These are phyloP conservation scores for Chrysopa pallens DNA, from an alignment of 1,140 invertebrate species.

Conservation along the genomic window DNA sequence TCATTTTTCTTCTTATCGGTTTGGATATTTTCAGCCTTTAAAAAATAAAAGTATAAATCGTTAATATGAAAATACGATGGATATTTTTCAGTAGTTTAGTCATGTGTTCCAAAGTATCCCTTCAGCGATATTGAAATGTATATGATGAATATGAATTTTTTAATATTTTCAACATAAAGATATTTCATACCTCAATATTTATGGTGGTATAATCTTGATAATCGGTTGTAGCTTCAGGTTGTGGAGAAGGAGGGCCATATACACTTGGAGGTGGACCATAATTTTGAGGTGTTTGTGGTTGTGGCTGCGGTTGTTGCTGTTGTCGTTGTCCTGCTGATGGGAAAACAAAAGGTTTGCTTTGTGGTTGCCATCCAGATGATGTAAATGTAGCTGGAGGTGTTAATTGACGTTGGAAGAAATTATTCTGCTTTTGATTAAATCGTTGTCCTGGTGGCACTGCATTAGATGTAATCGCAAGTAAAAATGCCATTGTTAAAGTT, in stretches of 20 bases:
- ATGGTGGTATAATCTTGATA: constrained; percentile 6
- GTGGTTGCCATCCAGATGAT: constrained; percentile 9
- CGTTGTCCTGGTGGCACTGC: no score
- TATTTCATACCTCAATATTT: constrained; percentile 6
- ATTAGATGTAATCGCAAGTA: no score
- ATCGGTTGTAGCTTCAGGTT: constrained; percentile 4
- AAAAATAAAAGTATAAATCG: no score
- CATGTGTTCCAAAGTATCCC: no score
- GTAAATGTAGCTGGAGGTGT: constrained; percentile 5
- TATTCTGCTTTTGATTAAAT: no score
- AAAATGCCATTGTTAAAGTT: no score
- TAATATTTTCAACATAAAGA: no score
- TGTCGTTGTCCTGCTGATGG: neutral
- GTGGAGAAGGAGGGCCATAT: constrained; percentile 9
- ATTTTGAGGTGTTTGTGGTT: constrained; percentile 2
- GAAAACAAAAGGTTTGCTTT: constrained; percentile 1
- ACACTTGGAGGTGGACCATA: constrained; percentile 7
- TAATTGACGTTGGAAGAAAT: constrained; percentile 2
- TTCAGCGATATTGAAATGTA: no score
- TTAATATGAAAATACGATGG: no score
- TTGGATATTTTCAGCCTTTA: no score
- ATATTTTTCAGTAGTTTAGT: no score
- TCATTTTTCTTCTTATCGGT: neutral
- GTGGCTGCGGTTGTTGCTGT: constrained; percentile 5
- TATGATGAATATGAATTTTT: no score